phyloP scores from a whole-genome alignment of 2,888 invertebrate genomes.

The Acronicta psi region DNA sequence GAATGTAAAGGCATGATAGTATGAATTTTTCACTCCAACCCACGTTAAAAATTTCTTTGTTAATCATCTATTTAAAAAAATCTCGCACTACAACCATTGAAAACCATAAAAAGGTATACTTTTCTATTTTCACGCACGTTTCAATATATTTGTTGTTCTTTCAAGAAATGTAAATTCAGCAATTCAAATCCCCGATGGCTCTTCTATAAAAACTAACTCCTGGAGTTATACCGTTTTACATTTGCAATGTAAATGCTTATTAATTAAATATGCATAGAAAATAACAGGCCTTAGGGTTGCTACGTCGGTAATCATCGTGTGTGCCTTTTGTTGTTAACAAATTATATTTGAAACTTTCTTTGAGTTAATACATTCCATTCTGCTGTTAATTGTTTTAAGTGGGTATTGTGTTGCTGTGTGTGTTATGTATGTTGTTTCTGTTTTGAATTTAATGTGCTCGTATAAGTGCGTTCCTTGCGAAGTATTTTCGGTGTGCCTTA shows the following conservation, averaged over 20 bases:
- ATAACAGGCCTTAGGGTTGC: conserved; percentile 63
- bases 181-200: conserved; percentile 24
- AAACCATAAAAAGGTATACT: too few relatives aligned
- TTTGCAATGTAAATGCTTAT: conserved; percentile 79
- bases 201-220: conserved; percentile 56
- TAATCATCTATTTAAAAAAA: too few relatives aligned
- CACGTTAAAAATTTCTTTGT: too few relatives aligned
- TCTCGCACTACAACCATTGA: too few relatives aligned
- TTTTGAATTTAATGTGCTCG: background rate
- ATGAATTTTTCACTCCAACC: too few relatives aligned
- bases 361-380: background rate
- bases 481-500: too few relatives aligned
- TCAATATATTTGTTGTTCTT: background rate
- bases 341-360: conserved; percentile 33
- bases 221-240: conserved; percentile 60
- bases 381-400: conserved; percentile 5
- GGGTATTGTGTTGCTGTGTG: conserved; percentile 1
- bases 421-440: background rate
- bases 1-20: too few relatives aligned
- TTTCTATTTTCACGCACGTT: too few relatives aligned
- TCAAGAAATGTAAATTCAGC: conserved; percentile 3
- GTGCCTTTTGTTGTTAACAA: conserved; percentile 50
- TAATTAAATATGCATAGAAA: conserved; percentile 83
- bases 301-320: conserved; percentile 60
- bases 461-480: too few relatives aligned